These are phyloP conservation scores for Eubucco bourcierii DNA, from an alignment of 2,113 vertebrate species.

Conservation along the genomic window DNA sequence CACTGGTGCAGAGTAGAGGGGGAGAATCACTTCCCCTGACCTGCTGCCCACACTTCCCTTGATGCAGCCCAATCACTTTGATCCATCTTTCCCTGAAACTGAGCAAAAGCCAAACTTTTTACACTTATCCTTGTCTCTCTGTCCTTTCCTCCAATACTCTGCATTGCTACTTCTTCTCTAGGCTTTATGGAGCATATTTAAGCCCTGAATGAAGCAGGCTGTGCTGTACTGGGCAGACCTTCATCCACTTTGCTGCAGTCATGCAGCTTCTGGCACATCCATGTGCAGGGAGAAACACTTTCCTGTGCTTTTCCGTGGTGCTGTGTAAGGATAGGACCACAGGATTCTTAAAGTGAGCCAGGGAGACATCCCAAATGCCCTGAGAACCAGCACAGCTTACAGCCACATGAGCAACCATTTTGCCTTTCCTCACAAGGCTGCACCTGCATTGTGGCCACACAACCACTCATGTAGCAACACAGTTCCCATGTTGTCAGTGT, in stretches of 20 bases:
- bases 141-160: neutral
- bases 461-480: accelerated
- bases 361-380: neutral
- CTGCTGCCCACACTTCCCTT: no score
- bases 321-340: neutral
- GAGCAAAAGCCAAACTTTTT: neutral
- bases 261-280: neutral
- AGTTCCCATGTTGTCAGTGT: neutral
- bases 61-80: neutral
- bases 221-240: neutral
- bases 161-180: neutral
- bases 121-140: neutral
- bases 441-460: neutral
- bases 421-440: neutral
- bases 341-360: neutral
- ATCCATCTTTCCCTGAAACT: neutral
- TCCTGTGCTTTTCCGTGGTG: neutral
- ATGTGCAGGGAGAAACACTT: neutral
- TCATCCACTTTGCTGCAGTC: neutral
- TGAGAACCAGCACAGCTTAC: neutral
- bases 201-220: neutral
- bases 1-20: no score
- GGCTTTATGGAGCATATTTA: accelerated
- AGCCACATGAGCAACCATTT: neutral
- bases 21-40: no score